These are phyloP conservation scores for Gymnogyps californianus DNA, from an alignment of 2,113 vertebrate species.

Conservation along the genomic window DNA sequence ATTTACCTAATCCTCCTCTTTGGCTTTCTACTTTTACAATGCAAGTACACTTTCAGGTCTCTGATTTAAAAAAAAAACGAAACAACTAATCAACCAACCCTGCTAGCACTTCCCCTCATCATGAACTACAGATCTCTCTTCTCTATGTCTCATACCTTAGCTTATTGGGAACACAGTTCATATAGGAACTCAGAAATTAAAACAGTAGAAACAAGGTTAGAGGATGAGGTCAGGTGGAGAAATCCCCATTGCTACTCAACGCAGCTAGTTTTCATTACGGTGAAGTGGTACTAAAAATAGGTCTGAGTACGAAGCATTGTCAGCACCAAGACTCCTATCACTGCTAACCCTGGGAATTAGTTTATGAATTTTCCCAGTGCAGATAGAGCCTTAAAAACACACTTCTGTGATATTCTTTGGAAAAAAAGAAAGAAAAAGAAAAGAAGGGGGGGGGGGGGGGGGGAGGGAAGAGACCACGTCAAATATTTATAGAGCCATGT, in stretches of 20 bases:
- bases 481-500: not conserved
- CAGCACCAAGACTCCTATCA: not conserved
- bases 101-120: not conserved
- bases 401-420: not conserved
- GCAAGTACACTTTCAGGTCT: not conserved
- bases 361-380: not conserved
- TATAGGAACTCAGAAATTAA: not conserved
- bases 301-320: not conserved
- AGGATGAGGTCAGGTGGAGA: not conserved
- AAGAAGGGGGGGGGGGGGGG: accelerated
- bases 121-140: not conserved
- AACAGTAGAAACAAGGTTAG: not conserved
- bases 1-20: not conserved
- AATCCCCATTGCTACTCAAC: not conserved
- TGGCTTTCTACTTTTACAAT: not conserved
- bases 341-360: not conserved
- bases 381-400: not conserved
- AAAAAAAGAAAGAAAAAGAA: not conserved
- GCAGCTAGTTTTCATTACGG: not conserved
- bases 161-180: not conserved
- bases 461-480: accelerated
- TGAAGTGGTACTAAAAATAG: not conserved
- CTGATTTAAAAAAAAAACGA: not conserved
- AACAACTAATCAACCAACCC: not conserved
- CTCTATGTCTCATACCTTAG: not conserved